Percentiles rank a stretch among this genome's conserved stretches.
These are phyloP conservation scores for Armadillidium nasatum DNA, from an alignment of 1,140 invertebrate species.

Conservation along the genomic window DNA sequence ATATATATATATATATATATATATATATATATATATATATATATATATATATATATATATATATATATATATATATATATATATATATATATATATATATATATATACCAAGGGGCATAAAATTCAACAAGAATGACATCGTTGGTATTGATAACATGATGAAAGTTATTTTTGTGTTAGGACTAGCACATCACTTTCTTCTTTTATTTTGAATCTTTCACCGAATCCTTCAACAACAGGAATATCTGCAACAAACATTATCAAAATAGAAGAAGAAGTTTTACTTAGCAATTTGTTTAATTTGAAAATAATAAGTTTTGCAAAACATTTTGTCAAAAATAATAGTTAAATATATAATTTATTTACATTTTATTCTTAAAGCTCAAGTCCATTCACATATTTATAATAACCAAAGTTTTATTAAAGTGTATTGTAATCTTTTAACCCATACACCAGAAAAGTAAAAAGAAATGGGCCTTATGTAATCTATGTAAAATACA, in stretches of 20 bases:
- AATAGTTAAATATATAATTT: too few species aligned
- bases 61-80: neutral
- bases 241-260: slow-evolving; percentile 16
- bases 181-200: slow-evolving; percentile 25
- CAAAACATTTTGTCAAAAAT: too few species aligned
- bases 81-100: slow-evolving; percentile 12
- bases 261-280: neutral
- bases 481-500: too few species aligned
- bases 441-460: too few species aligned
- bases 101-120: slow-evolving; percentile 28
- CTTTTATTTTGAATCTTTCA: slow-evolving; percentile 18
- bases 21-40: neutral
- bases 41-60: neutral
- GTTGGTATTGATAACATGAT: slow-evolving; percentile 18
- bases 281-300: too few species aligned
- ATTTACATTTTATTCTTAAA: too few species aligned
- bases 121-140: slow-evolving; percentile 25
- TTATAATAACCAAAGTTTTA: too few species aligned
- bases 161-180: slow-evolving; percentile 28
- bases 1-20: slow-evolving; percentile 5
- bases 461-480: too few species aligned
- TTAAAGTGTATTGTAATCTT: too few species aligned
- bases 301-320: too few species aligned
- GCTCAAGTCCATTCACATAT: too few species aligned
- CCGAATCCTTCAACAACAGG: slow-evolving; percentile 27